Base-by-base conservation (phyloP, 2,797 vertebrate genomes). In the Alexandromys oeconomus region DNA sequence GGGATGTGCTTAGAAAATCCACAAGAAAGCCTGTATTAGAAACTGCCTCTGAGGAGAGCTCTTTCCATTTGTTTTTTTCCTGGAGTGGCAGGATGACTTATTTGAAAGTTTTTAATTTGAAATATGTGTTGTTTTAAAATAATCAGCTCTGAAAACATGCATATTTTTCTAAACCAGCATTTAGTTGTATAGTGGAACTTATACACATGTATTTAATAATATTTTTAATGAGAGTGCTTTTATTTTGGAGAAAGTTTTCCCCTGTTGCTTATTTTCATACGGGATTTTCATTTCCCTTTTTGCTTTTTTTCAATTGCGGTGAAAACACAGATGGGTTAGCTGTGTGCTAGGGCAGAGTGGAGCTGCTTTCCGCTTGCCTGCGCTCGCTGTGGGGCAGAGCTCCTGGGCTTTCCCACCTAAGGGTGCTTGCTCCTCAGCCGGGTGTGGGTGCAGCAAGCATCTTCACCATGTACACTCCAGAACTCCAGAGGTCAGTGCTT, bases 231-330 rank as follows among this genome's bases (percentile, higher is more conserved):
- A 29, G 13, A 77, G 5, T 94, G 85, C n/a, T 96, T 97, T 97
- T 79, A 40, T 89, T 98, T 97, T 98, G 94, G 97, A 97, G 95
- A 98, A 98, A 98, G 95, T 98, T 97, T 31, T 71, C 90, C 97
- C 78, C 97, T 25, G 25, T 91, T 96, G 48, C 92, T 97, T 97
- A 92, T 98, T 98, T 98, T 97, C 63, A 91, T 97, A 80, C 1
- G 96, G 94, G 88, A 13, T 95, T 98, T 96, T 98, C 95, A 81
- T 97, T 98, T 98, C 98, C 97, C 97, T 48, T 94, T 98, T 98
- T 97, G 27, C 37, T 87, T 84, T 89, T 93, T 94, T 67, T 59
- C 79, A 51, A 93, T 97, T 97, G 97, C 93, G 92, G 87, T 96
- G 40, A 96, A 80, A 81, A 97, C 96, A 98, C 96, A 95, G 96